Conservation (phyloP, 2,797 vertebrate species). For the Catostomus latipinnis region DNA sequence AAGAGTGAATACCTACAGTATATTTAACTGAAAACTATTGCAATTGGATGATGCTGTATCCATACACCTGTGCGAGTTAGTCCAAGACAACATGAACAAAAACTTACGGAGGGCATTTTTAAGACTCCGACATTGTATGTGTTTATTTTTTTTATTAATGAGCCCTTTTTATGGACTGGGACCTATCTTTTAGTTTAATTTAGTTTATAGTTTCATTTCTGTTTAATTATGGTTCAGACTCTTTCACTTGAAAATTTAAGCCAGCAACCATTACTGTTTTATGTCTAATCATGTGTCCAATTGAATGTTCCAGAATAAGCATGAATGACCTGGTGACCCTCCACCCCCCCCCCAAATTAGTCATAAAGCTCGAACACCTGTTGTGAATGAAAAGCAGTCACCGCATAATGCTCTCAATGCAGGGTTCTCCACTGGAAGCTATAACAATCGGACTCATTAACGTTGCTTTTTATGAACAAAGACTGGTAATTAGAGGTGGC, state of each 20-base stretch:
- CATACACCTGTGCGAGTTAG: too few relatives aligned
- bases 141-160: too few relatives aligned
- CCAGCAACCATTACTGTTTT: too few relatives aligned
- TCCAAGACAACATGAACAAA: too few relatives aligned
- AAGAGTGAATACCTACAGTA: too few relatives aligned
- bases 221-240: background rate
- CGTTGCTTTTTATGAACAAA: slow-evolving; percentile 36
- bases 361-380: slow-evolving; percentile 1
- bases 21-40: too few relatives aligned
- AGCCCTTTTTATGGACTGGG: too few relatives aligned
- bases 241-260: too few relatives aligned
- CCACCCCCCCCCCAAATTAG: background rate
- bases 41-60: too few relatives aligned
- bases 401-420: slow-evolving; percentile 14
- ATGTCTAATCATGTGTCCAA: background rate
- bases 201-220: background rate
- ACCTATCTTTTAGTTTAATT: too few relatives aligned
- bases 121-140: too few relatives aligned
- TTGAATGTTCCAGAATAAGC: slow-evolving; percentile 19
- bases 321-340: slow-evolving; percentile 12
- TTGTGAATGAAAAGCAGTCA: background rate
- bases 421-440: slow-evolving; percentile 35
- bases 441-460: slow-evolving; percentile 47
- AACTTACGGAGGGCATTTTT: too few relatives aligned
- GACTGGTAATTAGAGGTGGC: slow-evolving; percentile 51